A percentile compares a stretch with the other conserved stretches of the same genome.
These are phyloP conservation scores for Lamellibrachia satsuma DNA, from an alignment of 2,888 invertebrate species.

Conservation along the genomic window DNA sequence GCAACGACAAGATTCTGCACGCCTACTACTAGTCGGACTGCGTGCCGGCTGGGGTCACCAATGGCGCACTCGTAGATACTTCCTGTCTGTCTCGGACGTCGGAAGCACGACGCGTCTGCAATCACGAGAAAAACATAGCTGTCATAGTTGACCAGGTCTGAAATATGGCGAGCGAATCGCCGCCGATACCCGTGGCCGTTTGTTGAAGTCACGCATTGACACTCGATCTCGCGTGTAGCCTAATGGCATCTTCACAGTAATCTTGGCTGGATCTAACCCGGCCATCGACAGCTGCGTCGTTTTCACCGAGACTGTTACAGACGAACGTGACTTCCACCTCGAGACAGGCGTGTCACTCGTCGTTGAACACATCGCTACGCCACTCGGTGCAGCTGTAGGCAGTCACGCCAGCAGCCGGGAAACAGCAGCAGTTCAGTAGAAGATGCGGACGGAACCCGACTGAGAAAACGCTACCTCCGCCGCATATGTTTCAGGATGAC, in stretches of 20 bases:
- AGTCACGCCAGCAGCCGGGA: background rate
- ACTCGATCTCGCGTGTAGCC: too few species aligned
- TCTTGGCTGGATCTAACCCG: background rate
- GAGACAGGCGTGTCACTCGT: background rate
- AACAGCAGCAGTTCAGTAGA: background rate
- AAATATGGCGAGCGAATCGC: too few species aligned
- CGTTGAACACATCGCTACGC: background rate
- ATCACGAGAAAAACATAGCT: background rate
- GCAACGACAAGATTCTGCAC: conserved; percentile 21
- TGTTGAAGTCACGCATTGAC: too few species aligned
- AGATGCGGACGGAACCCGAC: background rate
- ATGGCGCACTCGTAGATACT: background rate
- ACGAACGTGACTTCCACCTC: background rate
- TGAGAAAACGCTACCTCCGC: background rate
- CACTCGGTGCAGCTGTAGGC: background rate
- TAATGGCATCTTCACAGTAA: too few species aligned
- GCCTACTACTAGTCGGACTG: background rate
- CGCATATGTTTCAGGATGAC: background rate
- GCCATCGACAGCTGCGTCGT: background rate
- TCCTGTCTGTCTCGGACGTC: background rate
- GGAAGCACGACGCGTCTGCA: background rate
- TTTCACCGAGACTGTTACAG: background rate
- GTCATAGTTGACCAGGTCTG: background rate
- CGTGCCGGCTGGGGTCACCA: background rate
- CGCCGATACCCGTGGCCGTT: too few species aligned